Percentiles rank a stretch among this genome's conserved stretches.
Evolutionary conservation across 2,888 invertebrate species (phyloP).

Genomic region (Germaria angustata): DNA sequence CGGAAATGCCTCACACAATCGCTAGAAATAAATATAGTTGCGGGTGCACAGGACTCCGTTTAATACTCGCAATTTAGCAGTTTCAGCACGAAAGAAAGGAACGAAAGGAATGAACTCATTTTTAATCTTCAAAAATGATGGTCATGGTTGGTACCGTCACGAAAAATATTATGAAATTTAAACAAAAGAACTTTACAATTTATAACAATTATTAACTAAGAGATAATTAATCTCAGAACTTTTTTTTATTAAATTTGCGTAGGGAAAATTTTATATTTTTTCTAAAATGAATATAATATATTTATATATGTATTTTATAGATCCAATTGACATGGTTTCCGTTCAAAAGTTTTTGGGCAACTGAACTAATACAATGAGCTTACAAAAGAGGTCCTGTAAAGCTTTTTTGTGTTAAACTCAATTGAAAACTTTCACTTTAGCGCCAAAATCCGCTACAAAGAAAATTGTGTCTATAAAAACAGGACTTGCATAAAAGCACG

Average conservation of each 20-base stretch:
- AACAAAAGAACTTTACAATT: background rate
- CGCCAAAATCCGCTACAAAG: constrained; percentile 53
- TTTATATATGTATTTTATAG: background rate
- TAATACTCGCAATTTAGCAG: constrained; percentile 14
- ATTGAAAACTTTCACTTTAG: constrained; percentile 49
- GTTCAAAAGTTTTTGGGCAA: constrained; percentile 48
- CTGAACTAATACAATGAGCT: constrained; percentile 43
- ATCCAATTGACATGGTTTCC: constrained; percentile 55
- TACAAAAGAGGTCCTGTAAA: constrained; percentile 48
- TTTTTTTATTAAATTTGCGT: background rate
- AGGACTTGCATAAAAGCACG: background rate
- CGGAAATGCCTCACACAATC: background rate
- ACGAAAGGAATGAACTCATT: background rate
- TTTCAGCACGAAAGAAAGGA: background rate
- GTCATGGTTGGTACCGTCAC: constrained; percentile 2
- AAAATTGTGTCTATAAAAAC: constrained; percentile 19
- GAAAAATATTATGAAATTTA: background rate
- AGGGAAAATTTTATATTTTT: background rate
- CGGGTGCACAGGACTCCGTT: background rate
- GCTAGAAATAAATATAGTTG: background rate
- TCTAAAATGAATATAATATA: too few relatives aligned
- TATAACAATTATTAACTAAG: background rate
- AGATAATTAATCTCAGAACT: too few relatives aligned
- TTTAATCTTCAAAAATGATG: constrained; percentile 8
- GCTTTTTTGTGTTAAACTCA: constrained; percentile 38